Evolutionary conservation across 2,797 vertebrate genomes (phyloP), one percentile per base, ranked within the genome.

Genomic region (Anableps anableps): DNA sequence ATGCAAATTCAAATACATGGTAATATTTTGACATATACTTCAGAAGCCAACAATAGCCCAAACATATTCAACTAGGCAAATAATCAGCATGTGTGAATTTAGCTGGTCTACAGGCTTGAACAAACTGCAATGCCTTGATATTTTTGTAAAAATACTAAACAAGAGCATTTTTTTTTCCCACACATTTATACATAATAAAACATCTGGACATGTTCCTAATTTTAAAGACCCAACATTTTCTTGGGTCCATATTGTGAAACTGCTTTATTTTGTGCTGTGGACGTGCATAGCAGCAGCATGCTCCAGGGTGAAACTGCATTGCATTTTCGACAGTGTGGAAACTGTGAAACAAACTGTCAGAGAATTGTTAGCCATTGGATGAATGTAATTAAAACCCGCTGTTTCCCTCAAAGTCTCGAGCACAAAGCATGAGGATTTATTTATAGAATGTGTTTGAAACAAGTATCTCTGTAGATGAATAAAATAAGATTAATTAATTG

Each of bases 311-410:
- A n/a, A 41, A 45, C 41, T 71, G 68, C 41, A n/a, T 71, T 71
- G 68, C 26, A 71, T 29, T 71, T 71, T 29, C 41, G 36, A 68
- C 26, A 26, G 36, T 68, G 64, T 68, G 64, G 26, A 71, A 43
- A 45, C 41, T 45, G 26, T 71, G 68, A 71, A 71, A n/a, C 68
- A n/a, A 71, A 71, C 68, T n/a, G 23, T 17, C 68, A 45, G 41
- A 71, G 16, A n/a, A 45, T 11, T 45, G 41, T 71, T 71, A 43
- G 41, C 41, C 38, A 3, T 45, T 45, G 36, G 26, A 71, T 26
- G 41, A 45, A 45, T 45, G 41, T 17, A 43, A 45, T 71, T n/a
- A 71, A 43, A 45, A 71, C 13, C 68, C 14, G 41, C 68, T 16
- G 26, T 43, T 45, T 29, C 26, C 68, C 26, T n/a, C 23, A 17